Evolutionary conservation across 2,113 vertebrate species (phyloP), one percentile per base, ranked within the genome.

Genomic region (Vanacampus margaritifer): DNA sequence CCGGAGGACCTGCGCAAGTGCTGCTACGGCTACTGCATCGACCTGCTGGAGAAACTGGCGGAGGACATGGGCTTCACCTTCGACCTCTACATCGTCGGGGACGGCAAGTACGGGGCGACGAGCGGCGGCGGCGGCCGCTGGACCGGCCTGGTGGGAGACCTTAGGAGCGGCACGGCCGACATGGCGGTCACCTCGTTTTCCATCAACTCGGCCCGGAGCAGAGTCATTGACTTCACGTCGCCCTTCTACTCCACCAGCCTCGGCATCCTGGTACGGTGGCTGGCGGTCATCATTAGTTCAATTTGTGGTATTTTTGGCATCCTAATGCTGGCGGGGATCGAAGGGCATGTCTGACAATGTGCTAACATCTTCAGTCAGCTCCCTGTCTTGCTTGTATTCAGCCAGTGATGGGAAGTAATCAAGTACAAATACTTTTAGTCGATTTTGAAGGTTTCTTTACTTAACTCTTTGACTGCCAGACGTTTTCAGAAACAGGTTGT

Each of bases 241-340:
- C 96, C 96, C 57, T 98, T 99, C 89, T 98, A 97, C 90, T 98
- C 97, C 88, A 99, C 95, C 86, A 98, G 96, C 89, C 85, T 98
- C 86, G 95, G 95, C 77, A 98, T 98, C 89, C 85, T 97, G 86
- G 89, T 90, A 88, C 57, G 6, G 11, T 0, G 2, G 48, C 76
- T 72, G 35, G 0, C 43, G 76, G 64, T 71, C 62, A 58, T 71
- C 51, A 64, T 70, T 74, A 63, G 23, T 68, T 71, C 51, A 26
- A 54, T 54, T 54, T 54, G 51, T 73, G 56, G 41, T 36, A 12
- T 35, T 64, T 32, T 66, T 67, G 65, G 54, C 43, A n/a, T 75
- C 67, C 67, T 79, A 64, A 76, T 64, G 64, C 71, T 16, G 10
- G 37, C n/a, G 24, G 26, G 26, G 58, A 48, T 43, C 35, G 57